These are phyloP conservation scores for Drosophila seguyi DNA, from an alignment of 1,140 invertebrate species.

Conservation along the genomic window DNA sequence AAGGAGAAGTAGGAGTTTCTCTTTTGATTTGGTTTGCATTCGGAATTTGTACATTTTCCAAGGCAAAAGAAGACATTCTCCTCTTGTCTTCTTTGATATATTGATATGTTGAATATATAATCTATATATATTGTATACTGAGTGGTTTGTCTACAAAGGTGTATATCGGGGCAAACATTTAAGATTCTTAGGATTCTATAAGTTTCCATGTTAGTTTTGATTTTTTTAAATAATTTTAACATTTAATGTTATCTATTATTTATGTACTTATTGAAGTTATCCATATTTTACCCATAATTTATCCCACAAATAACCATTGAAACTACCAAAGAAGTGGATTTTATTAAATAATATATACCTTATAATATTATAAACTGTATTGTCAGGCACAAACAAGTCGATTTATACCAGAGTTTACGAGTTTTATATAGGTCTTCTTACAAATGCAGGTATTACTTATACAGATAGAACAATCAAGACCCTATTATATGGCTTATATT, in stretches of 20 bases:
- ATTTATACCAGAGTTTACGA: not conserved
- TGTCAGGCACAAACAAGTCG: not conserved
- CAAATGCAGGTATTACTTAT: too few species aligned
- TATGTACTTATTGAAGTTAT: too few species aligned
- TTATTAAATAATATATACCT: too few species aligned
- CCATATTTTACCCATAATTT: too few species aligned
- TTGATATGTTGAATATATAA: slow-evolving; percentile 2
- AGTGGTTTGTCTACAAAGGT: not conserved
- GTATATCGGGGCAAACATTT: not conserved
- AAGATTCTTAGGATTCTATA: not conserved
- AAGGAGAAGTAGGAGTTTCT: not conserved
- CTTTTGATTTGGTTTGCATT: slow-evolving; percentile 25
- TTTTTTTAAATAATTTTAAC: not conserved
- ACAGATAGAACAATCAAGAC: not conserved
- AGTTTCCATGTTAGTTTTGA: not conserved
- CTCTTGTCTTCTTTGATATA: not conserved
- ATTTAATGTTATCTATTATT: too few species aligned
- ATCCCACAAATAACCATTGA: not conserved
- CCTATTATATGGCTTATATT: not conserved
- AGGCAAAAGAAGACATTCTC: not conserved
- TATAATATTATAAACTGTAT: not conserved
- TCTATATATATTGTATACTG: not conserved
- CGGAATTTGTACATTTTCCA: slow-evolving; percentile 15
- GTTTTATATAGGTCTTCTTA: too few species aligned
- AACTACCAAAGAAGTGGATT: not conserved